Base-by-base conservation (phyloP, 2,888 invertebrate species). In the Campopleginae sp. region DNA sequence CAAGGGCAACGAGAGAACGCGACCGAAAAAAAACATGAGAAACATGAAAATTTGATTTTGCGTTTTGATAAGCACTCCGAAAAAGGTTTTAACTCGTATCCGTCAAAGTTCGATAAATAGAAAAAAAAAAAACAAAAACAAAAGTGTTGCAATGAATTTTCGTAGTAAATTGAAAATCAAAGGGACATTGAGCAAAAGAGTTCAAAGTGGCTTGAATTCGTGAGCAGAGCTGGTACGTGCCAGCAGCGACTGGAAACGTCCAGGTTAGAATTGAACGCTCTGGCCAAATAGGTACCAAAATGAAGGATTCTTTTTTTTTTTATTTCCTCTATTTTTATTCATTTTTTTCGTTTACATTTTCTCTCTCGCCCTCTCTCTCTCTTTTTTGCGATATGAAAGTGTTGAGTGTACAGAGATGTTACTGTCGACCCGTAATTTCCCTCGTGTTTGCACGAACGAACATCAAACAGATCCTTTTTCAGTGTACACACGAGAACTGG, bases 381-480 rank as follows among this genome's bases (percentile, higher is more conserved):
- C 8, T 44, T 19, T 19, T 54, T 61, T 2, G 66, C 48, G 38
- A 76, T 66, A 38, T 58, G 38, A 23, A 33, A 19, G 44, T 48
- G 7, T n/a, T 58, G 23, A 27, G 27, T 23, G 27, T 27, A 12
- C 23, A 58, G 70, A 14, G 19, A 58, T 76, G 65, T 76, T 76
- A 14, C 46, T 44, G 65, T 58, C 77, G 78, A 75, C 33, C 65
- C 68, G 68, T 85, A 75, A 81, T 81, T 66, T 70, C 33, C 77
- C 74, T 74, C 80, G 68, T 77, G 61, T 84, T 78, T 78, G 74
- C 78, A 74, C 78, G 74, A 72, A 54, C 68, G 81, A 81, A 70
- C 84, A 61, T 85, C 81, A 74, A 81, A 78, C 66, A 74, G 81
- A 81, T 81, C 68, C 70, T 81, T 75, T 74, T 42, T 12, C 58